Evolutionary conservation across 2,888 invertebrate genomes (phyloP), one percentile per base, ranked within the genome.

Genomic region (Hemistola chrysoprasaria): DNA sequence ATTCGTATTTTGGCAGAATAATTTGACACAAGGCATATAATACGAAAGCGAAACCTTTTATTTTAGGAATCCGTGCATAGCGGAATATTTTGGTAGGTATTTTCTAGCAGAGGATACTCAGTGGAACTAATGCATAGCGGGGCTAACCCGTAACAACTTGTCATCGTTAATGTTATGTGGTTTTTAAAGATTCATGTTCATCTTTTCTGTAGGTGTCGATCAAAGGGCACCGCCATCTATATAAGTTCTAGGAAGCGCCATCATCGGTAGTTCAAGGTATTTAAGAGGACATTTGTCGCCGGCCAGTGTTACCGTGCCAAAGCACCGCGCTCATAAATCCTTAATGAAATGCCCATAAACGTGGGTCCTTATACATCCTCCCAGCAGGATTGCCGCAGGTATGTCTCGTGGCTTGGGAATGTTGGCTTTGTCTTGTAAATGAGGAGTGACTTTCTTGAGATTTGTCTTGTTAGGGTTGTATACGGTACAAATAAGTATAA

Each of bases 271-370:
- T 66, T 62, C 59, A 52, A 57, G 50, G 50, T 56, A 52, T 59
- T 58, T 58, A 51, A 46, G 41, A 47, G 26, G 34, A 38, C 57
- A 64, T 78, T 74, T 71, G 78, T 73, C 70, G 61, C 62, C 33
- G 40, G 49, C 9, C 35, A 22, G 47, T 44, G 35, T 33, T 24
- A 36, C 35, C 40, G 35, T 40, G 59, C 66, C 73, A 78, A 74
- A 74, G 65, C 54, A 48, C 39, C 44, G 45, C 37, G 55, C 31
- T 53, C 70, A 63, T 78, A 76, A 80, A 78, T 73, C 59, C 48
- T 64, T 77, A 78, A 82, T 74, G 73, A 74, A 79, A 70, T 73
- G 72, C 52, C 68, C 50, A 50, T 64, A 46, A 44, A 47, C 41
- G 34, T 47, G 45, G 47, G 16, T 6, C 28, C 38, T 21, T 33